These are phyloP conservation scores for Capromys pilorides DNA, from an alignment of 2,797 vertebrate genomes.

Conservation along the genomic window DNA sequence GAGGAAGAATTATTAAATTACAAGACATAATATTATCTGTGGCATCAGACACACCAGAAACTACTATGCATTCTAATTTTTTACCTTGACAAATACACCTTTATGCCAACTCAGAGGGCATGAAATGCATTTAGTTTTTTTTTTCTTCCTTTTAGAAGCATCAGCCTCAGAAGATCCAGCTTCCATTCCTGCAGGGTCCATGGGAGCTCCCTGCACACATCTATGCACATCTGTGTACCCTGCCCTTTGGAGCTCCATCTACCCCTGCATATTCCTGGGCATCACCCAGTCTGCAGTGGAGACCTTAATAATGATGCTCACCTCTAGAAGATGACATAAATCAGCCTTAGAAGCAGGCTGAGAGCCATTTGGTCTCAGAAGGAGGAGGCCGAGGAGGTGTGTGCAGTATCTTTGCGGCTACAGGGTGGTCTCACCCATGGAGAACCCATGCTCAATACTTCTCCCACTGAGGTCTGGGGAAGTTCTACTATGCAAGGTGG, in stretches of 20 bases:
- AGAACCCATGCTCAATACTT: background rate
- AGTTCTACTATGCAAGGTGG: background rate
- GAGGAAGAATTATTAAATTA: background rate
- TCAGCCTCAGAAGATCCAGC: background rate
- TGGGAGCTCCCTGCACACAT: fast-evolving
- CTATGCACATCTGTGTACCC: background rate
- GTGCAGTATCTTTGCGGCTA: background rate
- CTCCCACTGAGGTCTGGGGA: background rate
- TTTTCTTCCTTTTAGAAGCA: background rate
- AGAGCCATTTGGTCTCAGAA: background rate
- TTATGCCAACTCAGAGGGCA: background rate
- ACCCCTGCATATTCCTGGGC: too few relatives aligned
- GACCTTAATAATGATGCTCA: too few relatives aligned
- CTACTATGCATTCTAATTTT: background rate
- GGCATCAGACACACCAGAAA: background rate
- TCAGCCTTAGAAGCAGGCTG: background rate
- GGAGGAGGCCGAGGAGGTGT: background rate
- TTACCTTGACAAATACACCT: background rate
- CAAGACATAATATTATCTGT: too few relatives aligned
- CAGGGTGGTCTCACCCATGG: too few relatives aligned
- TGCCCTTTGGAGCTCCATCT: fast-evolving
- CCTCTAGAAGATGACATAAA: background rate
- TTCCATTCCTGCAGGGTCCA: too few relatives aligned
- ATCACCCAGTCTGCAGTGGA: too few relatives aligned
- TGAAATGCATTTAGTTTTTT: background rate